phyloP scores from a whole-genome alignment of 53 echinoderm and acorn worm species.

The Zoroaster sp. region DNA sequence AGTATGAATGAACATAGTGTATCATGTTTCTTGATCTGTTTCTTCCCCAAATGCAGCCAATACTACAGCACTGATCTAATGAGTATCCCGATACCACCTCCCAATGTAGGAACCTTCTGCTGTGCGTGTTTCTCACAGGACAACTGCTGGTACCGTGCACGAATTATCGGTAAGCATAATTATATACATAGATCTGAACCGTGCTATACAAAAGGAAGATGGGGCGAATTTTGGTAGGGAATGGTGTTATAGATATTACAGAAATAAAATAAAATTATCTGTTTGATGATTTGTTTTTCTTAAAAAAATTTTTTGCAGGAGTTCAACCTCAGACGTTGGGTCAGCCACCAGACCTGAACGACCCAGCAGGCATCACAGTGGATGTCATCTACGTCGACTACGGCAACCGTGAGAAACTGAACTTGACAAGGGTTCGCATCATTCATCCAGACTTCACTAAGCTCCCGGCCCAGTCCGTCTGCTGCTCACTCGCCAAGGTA shows the following conservation, averaged over 20 bases:
- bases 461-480: conserved; percentile 71
- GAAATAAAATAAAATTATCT: not conserved
- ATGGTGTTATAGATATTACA: no score
- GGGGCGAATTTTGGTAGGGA: not conserved
- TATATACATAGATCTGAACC: no score
- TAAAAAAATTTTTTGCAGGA: not conserved
- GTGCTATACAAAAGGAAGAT: no score
- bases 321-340: not conserved
- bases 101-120: conserved; percentile 69
- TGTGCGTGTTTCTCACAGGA: conserved; percentile 78
- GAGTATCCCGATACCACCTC: conserved; percentile 53
- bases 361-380: conserved; percentile 32
- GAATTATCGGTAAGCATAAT: conserved; percentile 69
- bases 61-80: not conserved
- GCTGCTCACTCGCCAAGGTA: conserved; percentile 77
- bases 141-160: conserved; percentile 79
- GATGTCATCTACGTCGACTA: conserved; percentile 89
- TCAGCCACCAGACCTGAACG: not conserved
- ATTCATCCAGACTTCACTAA: conserved; percentile 67
- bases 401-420: conserved; percentile 78
- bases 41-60: conserved; percentile 44
- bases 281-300: not conserved
- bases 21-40: no score
- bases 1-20: no score
- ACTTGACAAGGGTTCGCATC: conserved; percentile 55